A percentile compares a stretch with the other conserved stretches of the same genome.
phyloP scores from a whole-genome alignment of 2,888 invertebrate genomes.

The Mesorhabditis sp. region DNA sequence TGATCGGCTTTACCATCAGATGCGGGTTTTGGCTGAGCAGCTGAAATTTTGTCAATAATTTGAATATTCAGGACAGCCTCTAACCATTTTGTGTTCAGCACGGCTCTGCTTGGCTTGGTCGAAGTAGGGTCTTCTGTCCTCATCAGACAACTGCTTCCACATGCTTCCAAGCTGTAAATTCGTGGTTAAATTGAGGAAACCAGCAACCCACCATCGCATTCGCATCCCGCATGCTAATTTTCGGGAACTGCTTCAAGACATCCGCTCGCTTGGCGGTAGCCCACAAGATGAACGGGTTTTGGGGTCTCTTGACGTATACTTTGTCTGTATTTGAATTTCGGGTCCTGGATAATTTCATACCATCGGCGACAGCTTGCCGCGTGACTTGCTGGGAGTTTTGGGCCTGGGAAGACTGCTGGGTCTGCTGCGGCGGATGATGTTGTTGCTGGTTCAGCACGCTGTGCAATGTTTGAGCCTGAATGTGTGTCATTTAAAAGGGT shows the following conservation, averaged over 20 bases:
- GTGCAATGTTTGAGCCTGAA: no score
- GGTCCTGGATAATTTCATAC: not conserved
- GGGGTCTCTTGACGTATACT: not conserved
- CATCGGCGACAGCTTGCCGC: not conserved
- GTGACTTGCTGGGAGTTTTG: not conserved
- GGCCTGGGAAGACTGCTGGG: not conserved
- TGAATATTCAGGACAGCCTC: no score
- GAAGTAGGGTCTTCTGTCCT: not conserved
- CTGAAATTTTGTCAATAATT: no score
- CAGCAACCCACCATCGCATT: not conserved
- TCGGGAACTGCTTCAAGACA: not conserved
- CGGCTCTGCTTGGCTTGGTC: constrained; percentile 6
- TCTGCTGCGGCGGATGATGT: not conserved
- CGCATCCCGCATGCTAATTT: constrained; percentile 1
- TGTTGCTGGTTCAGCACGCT: not conserved
- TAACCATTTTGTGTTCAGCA: not conserved
- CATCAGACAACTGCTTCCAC: not conserved
- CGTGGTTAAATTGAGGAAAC: not conserved
- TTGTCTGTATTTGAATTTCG: not conserved
- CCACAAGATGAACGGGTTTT: constrained; percentile 3
- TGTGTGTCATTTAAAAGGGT: not conserved
- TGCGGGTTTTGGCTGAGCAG: constrained; percentile 3
- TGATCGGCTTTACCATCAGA: constrained; percentile 1
- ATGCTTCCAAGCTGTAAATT: not conserved
- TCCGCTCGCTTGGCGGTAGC: constrained; percentile 1